Percentiles rank a stretch among this genome's conserved stretches.
phyloP scores from a whole-genome alignment of 2,113 vertebrate genomes.

The Alouatta palliata region DNA sequence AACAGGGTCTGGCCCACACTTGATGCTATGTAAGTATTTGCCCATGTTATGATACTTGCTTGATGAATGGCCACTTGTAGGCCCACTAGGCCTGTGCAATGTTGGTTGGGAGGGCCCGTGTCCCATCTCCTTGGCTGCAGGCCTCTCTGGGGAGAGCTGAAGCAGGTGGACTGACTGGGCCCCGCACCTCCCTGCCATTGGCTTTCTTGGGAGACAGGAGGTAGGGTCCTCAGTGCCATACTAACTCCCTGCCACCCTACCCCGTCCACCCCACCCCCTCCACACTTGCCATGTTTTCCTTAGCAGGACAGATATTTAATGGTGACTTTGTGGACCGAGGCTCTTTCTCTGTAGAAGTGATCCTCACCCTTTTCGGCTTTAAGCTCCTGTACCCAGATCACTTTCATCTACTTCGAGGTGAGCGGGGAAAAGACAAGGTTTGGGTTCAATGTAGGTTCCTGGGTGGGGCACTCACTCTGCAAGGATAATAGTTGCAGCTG shows the following conservation, averaged over 20 bases:
- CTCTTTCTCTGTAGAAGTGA: constrained; percentile 96
- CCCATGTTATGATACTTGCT: too few relatives aligned
- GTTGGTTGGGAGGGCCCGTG: neutral
- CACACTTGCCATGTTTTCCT: neutral
- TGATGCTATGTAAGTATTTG: neutral
- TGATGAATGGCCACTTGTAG: neutral
- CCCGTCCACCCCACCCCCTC: neutral
- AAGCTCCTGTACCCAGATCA: constrained; percentile 94
- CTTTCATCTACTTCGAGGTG: constrained; percentile 94
- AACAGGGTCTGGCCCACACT: too few relatives aligned
- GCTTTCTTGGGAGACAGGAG: neutral
- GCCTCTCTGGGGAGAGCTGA: neutral
- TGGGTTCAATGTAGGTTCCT: accelerated
- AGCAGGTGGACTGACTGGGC: neutral
- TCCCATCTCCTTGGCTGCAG: neutral
- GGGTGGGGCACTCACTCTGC: accelerated
- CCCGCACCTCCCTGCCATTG: accelerated
- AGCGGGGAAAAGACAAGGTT: neutral
- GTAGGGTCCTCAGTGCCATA: neutral
- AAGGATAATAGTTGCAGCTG: accelerated
- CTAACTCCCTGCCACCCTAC: too few relatives aligned
- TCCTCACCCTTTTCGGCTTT: constrained; percentile 95
- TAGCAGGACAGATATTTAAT: constrained; percentile 91
- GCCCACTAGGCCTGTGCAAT: neutral
- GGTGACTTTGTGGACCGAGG: constrained; percentile 96